Evolutionary conservation across 2,113 vertebrate species (phyloP).

Genomic region (Dromiciops gliroides): DNA sequence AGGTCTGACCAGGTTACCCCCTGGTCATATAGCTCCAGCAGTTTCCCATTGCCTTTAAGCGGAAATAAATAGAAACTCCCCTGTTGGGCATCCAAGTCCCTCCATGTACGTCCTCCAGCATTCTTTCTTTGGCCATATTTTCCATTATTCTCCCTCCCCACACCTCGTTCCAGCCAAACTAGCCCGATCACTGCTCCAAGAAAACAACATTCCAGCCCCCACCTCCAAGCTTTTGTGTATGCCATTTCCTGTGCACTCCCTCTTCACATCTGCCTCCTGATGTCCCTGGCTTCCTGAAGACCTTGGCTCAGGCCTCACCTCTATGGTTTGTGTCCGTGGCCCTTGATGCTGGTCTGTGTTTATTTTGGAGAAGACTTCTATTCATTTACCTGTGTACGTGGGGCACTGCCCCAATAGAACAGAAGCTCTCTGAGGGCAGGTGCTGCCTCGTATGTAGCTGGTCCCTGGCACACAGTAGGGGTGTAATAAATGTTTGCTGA

Average conservation of each 20-base stretch:
- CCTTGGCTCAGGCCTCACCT: background rate
- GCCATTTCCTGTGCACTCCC: background rate
- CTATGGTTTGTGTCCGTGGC: background rate
- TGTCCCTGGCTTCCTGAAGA: background rate
- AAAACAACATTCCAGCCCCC: background rate
- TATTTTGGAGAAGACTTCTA: background rate
- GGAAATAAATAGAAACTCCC: background rate
- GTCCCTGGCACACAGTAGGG: background rate
- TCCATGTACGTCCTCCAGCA: fast-evolving
- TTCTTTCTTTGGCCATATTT: background rate
- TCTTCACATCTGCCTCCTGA: no score
- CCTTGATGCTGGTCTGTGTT: background rate
- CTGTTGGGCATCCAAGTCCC: background rate
- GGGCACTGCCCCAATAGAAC: background rate
- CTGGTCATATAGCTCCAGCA: background rate
- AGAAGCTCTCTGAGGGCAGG: background rate
- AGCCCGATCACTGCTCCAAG: background rate
- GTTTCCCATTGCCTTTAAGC: background rate
- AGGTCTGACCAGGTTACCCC: background rate
- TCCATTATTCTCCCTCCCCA: background rate
- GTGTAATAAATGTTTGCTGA: background rate
- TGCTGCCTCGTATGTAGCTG: background rate
- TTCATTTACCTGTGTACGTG: background rate
- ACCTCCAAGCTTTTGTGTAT: background rate
- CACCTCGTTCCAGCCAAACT: fast-evolving